Conservation (phyloP, 2,888 invertebrate species). For the Agrypnus murinus region DNA sequence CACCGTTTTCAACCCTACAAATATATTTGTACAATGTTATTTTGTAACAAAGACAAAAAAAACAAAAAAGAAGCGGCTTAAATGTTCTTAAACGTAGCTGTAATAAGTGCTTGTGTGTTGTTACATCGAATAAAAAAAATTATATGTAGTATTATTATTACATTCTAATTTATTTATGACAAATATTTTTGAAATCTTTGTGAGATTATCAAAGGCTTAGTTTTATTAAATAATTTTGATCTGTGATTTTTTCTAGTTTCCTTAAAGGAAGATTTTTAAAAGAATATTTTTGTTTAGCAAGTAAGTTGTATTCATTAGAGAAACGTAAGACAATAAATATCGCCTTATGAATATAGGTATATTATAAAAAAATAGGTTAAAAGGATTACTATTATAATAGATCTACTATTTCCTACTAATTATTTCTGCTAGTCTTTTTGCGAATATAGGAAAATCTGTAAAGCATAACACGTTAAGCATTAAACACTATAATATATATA, state of each 20-base stretch:
- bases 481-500: too few species aligned
- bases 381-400: conserved; percentile 21
- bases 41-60: conserved; percentile 41
- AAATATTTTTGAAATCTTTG: conserved; percentile 33
- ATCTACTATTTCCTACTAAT: conserved; percentile 27
- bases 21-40: conserved; percentile 46
- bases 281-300: conserved; percentile 24
- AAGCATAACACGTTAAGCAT: not conserved
- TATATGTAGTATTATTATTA: not conserved
- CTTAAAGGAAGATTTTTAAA: not conserved
- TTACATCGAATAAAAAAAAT: conserved; percentile 49
- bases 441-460: conserved; percentile 3
- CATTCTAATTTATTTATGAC: conserved; percentile 21
- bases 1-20: conserved; percentile 39
- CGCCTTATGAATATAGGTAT: conserved; percentile 61
- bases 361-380: conserved; percentile 32
- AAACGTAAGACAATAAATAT: conserved; percentile 67
- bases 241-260: conserved; percentile 20
- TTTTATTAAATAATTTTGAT: conserved; percentile 11
- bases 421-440: conserved; percentile 30
- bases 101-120: conserved; percentile 49
- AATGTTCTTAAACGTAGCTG: conserved; percentile 40
- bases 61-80: conserved; percentile 41
- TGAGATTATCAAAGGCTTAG: not conserved
- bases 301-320: conserved; percentile 57